phyloP scores from a whole-genome alignment of 2,888 invertebrate species.

The Ormyrus nitidulus region DNA sequence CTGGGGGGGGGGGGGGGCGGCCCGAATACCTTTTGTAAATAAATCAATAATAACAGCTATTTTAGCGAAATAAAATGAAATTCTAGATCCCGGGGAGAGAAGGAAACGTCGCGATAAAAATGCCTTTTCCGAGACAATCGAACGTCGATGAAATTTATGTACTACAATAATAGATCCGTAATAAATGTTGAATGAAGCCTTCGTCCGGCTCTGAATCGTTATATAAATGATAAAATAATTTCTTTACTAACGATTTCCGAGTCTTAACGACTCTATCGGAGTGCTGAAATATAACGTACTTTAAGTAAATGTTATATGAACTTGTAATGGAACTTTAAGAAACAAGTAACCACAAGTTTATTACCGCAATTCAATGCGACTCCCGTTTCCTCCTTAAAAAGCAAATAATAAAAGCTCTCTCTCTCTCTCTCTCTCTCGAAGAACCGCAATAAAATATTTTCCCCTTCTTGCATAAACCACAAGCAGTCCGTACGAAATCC shows the following conservation, averaged over 20 bases:
- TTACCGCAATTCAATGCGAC: background rate
- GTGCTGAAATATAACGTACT: too few relatives aligned
- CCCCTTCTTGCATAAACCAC: background rate
- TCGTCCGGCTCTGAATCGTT: too few relatives aligned
- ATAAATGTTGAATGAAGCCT: too few relatives aligned
- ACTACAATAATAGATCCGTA: too few relatives aligned
- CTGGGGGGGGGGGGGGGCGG: background rate
- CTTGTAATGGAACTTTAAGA: background rate
- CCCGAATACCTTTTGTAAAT: constrained; percentile 18
- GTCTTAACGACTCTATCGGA: too few relatives aligned
- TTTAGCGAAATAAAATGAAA: constrained; percentile 29
- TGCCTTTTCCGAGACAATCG: background rate
- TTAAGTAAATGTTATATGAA: too few relatives aligned
- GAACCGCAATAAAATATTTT: background rate
- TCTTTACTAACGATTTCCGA: too few relatives aligned
- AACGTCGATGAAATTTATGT: background rate
- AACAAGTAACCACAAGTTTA: background rate
- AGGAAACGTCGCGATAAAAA: constrained; percentile 10
- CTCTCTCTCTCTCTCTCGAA: too few relatives aligned
- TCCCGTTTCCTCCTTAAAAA: too few relatives aligned
- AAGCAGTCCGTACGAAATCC: background rate
- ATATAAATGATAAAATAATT: too few relatives aligned
- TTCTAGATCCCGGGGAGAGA: background rate
- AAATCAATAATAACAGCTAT: constrained; percentile 36
- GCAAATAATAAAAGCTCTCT: too few relatives aligned